phyloP scores from a whole-genome alignment of 2,888 invertebrate genomes.

The Cetonia aurata region DNA sequence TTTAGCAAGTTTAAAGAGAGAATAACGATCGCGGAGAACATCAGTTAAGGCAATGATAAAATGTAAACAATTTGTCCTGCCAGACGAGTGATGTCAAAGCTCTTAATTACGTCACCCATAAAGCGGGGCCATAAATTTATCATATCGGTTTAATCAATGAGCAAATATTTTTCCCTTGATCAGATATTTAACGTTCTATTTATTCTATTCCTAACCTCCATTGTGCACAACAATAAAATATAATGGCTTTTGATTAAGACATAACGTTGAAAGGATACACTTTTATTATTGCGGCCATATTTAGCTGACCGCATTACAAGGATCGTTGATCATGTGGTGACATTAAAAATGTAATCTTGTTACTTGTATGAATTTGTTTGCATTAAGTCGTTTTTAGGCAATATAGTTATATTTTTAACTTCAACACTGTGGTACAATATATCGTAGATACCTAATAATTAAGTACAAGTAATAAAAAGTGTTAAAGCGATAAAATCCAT shows the following conservation, averaged over 20 bases:
- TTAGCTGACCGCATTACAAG: conserved; percentile 37
- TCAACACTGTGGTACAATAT: too few species aligned
- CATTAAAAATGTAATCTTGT: conserved; percentile 31
- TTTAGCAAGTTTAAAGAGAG: conserved; percentile 26
- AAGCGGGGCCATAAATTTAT: conserved; percentile 56
- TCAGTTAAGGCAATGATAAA: conserved; percentile 42
- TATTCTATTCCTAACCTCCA: conserved; percentile 53
- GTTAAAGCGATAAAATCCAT: too few species aligned
- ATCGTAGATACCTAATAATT: too few species aligned
- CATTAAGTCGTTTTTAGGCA: too few species aligned
- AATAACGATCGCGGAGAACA: conserved; percentile 18
- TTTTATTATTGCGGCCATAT: conserved; percentile 35
- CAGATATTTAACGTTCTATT: conserved; percentile 58
- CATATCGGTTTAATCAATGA: conserved; percentile 57
- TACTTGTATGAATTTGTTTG: neutral
- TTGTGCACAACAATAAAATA: conserved; percentile 52
- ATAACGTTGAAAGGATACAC: conserved; percentile 50
- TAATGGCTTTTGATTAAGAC: conserved; percentile 58
- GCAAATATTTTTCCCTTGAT: conserved; percentile 56
- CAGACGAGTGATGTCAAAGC: conserved; percentile 25
- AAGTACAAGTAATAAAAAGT: too few species aligned
- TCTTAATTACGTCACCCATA: conserved; percentile 50
- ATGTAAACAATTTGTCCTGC: conserved; percentile 42
- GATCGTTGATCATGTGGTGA: conserved; percentile 12
- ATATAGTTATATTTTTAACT: too few species aligned